A percentile compares a stretch with the other conserved stretches of the same genome.
phyloP scores from a whole-genome alignment of 1,140 invertebrate species.

The Musca domestica region DNA sequence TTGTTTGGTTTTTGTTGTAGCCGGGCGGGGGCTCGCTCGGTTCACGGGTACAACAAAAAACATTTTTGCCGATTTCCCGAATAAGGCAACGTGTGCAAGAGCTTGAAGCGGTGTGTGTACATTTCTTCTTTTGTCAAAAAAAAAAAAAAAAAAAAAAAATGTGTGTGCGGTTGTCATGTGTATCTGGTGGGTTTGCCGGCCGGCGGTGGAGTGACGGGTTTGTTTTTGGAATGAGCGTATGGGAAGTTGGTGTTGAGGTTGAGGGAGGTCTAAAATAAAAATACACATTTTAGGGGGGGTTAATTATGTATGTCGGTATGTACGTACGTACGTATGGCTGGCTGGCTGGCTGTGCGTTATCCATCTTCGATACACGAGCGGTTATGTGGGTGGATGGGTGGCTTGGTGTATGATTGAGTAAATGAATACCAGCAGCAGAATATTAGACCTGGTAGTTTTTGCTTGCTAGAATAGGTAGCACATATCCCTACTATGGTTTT shows the following conservation, averaged over 20 bases:
- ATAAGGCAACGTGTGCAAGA: slow-evolving; percentile 11
- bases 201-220: not conserved
- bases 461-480: too few species aligned
- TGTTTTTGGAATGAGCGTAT: too few species aligned
- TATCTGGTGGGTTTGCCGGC: not conserved
- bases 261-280: not conserved
- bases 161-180: too few species aligned
- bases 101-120: not conserved
- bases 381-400: not conserved
- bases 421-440: not conserved
- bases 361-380: too few species aligned
- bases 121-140: too few species aligned
- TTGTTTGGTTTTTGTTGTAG: not conserved
- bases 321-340: not conserved
- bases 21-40: not conserved
- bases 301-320: not conserved
- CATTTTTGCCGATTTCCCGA: slow-evolving; percentile 8
- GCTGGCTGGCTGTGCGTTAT: not conserved
- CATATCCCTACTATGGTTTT: too few species aligned
- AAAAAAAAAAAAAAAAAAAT: too few species aligned
- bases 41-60: too few species aligned
- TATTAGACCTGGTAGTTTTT: too few species aligned
- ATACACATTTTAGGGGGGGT: too few species aligned
- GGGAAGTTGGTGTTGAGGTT: not conserved
- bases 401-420: not conserved